Evolutionary conservation across 2,113 vertebrate species (phyloP).

Genomic region (Alligator mississippiensis): DNA sequence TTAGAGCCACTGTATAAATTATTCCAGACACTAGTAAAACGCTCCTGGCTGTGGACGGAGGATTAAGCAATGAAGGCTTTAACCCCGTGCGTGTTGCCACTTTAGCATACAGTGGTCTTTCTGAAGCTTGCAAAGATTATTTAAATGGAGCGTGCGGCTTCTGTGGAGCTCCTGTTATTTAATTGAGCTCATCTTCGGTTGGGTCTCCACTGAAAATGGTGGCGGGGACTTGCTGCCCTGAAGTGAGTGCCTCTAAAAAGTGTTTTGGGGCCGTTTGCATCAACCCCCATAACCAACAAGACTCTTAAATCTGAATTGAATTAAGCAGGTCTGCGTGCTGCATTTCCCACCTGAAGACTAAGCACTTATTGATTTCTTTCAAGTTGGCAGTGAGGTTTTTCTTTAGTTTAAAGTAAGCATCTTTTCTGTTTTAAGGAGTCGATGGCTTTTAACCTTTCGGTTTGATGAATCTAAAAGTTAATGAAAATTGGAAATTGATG

Average conservation of each 20-base stretch:
- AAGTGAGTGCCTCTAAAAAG: slow-evolving; percentile 18
- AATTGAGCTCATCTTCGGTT: slow-evolving; percentile 54
- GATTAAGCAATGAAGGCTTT: slow-evolving; percentile 53
- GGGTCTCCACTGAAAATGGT: slow-evolving; percentile 29
- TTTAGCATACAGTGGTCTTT: not conserved
- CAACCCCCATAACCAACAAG: not conserved
- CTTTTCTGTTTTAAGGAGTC: slow-evolving; percentile 21
- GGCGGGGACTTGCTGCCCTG: slow-evolving; percentile 3
- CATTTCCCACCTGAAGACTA: slow-evolving; percentile 56
- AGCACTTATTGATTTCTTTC: slow-evolving; percentile 46
- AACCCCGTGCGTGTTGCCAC: not conserved
- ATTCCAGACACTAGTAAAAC: slow-evolving; percentile 42
- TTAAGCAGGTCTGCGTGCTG: slow-evolving; percentile 22
- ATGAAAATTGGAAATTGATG: not conserved
- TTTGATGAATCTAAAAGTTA: slow-evolving; percentile 37
- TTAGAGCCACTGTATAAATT: slow-evolving; percentile 2
- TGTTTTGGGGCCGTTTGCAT: slow-evolving; percentile 28
- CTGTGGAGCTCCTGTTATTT: slow-evolving; percentile 43
- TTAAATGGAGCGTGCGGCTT: slow-evolving; percentile 14
- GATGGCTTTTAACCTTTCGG: not conserved
- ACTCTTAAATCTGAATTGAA: not conserved
- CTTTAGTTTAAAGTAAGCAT: slow-evolving; percentile 37
- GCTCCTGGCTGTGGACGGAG: slow-evolving; percentile 30
- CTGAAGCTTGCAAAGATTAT: slow-evolving; percentile 45
- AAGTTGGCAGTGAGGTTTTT: slow-evolving; percentile 35